Conservation (phyloP, 2,888 invertebrate species). For the Melinopterus prodromus region DNA sequence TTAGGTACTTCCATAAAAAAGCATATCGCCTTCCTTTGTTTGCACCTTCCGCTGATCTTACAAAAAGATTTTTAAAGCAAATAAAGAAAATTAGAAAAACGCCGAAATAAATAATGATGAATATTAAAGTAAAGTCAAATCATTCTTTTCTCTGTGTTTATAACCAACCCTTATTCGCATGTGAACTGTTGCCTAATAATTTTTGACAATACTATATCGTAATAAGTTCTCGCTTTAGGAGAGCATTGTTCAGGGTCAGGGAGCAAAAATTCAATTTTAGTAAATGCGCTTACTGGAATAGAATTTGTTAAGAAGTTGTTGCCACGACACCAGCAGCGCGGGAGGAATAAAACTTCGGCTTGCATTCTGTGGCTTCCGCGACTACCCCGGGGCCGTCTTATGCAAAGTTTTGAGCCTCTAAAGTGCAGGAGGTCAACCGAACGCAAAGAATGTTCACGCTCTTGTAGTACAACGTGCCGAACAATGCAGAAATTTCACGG, state of each 20-base stretch:
- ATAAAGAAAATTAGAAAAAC: too few species aligned
- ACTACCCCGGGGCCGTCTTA: background rate
- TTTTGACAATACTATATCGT: background rate
- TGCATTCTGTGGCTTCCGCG: background rate
- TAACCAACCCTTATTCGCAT: too few species aligned
- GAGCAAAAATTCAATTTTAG: background rate
- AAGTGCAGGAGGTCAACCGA: background rate
- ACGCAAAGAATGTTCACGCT: background rate
- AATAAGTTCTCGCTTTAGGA: background rate
- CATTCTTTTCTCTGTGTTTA: too few species aligned
- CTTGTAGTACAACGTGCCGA: background rate
- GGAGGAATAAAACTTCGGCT: background rate
- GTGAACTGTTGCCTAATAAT: background rate
- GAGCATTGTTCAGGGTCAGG: background rate
- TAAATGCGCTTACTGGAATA: background rate
- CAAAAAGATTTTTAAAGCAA: too few species aligned
- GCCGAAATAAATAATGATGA: too few species aligned
- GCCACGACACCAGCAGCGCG: background rate
- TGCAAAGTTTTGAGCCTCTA: background rate
- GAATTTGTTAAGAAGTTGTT: background rate
- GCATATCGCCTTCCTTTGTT: too few species aligned
- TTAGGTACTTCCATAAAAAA: too few species aligned
- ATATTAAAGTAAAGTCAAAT: too few species aligned
- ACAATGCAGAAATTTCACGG: background rate
- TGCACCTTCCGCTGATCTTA: too few species aligned